A percentile compares a stretch with the other conserved stretches of the same genome.
phyloP scores from a whole-genome alignment of 23 tunicate genomes.

The Ciona savignyi region DNA sequence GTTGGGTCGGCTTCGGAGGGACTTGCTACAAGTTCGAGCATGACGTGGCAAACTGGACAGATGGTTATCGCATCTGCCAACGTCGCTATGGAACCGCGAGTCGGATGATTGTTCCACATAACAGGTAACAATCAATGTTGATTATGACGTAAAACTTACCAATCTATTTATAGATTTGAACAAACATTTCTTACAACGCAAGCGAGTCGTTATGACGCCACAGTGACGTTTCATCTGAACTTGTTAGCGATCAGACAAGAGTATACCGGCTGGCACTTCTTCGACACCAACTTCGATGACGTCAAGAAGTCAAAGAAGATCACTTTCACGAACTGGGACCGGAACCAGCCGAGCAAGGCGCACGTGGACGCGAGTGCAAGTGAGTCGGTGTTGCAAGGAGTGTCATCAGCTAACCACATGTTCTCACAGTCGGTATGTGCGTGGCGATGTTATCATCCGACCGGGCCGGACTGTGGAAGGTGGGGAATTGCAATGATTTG shows the following conservation, averaged over 20 bases:
- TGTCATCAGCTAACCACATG: too few relatives aligned
- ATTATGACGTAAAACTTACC: too few relatives aligned
- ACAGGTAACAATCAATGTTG: constrained; percentile 26
- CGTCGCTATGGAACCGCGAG: constrained; percentile 45
- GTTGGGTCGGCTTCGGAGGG: constrained; percentile 56
- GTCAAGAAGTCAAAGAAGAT: constrained; percentile 4
- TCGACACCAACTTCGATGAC: constrained; percentile 21
- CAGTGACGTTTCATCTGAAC: constrained; percentile 50
- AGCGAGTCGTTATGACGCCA: constrained; percentile 23
- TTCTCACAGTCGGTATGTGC: constrained; percentile 52
- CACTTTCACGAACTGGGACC: constrained; percentile 68
- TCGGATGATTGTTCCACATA: constrained; percentile 48
- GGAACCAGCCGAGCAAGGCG: constrained; percentile 39
- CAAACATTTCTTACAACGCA: constrained; percentile 57
- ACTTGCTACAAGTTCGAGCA: constrained; percentile 63
- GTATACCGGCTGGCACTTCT: constrained; percentile 24
- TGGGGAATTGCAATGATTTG: constrained; percentile 35
- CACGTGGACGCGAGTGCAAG: constrained; percentile 8
- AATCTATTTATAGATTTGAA: constrained; percentile 58
- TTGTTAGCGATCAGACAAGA: constrained; percentile 1
- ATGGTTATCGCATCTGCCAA: constrained; percentile 40
- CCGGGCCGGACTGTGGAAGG: constrained; percentile 75
- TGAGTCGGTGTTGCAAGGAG: too few relatives aligned
- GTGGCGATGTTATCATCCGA: constrained; percentile 60
- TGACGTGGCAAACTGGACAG: constrained; percentile 47